These are phyloP conservation scores for Holocentrus rufus DNA, from an alignment of 2,797 vertebrate genomes.

Conservation along the genomic window DNA sequence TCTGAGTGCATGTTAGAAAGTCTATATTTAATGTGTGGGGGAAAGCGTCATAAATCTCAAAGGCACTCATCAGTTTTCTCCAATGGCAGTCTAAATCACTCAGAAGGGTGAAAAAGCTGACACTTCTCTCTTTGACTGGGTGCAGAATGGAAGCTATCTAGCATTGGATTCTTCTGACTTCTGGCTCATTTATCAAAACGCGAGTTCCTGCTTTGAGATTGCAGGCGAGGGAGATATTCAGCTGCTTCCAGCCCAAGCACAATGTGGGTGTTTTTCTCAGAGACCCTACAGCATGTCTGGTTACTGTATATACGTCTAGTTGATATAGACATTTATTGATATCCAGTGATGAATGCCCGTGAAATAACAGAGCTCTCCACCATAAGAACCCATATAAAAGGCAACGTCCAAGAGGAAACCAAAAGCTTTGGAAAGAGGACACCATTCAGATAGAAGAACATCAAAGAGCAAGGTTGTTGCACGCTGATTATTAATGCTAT, in stretches of 20 bases:
- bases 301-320: conserved; percentile 7
- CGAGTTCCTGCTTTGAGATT: conserved; percentile 52
- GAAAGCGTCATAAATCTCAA: conserved; percentile 77
- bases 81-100: conserved; percentile 79
- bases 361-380: not conserved
- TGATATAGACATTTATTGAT: conserved; percentile 30
- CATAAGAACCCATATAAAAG: not conserved
- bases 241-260: conserved; percentile 47
- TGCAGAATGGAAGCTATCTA: conserved; percentile 80
- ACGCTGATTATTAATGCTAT: conserved; percentile 36
- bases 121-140: conserved; percentile 69
- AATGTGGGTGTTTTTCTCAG: conserved; percentile 26
- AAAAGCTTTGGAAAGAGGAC: not conserved
- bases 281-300: conserved; percentile 21
- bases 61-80: conserved; percentile 80
- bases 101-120: conserved; percentile 77
- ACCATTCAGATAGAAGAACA: conserved; percentile 21
- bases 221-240: conserved; percentile 58
- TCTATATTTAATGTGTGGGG: conserved; percentile 79
- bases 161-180: conserved; percentile 74
- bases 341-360: conserved; percentile 3
- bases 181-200: conserved; percentile 77
- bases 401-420: not conserved
- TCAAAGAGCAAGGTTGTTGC: conserved; percentile 4
- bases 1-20: conserved; percentile 73